Conservation (phyloP, 2,113 vertebrate genomes). For the Zosterops borbonicus region DNA sequence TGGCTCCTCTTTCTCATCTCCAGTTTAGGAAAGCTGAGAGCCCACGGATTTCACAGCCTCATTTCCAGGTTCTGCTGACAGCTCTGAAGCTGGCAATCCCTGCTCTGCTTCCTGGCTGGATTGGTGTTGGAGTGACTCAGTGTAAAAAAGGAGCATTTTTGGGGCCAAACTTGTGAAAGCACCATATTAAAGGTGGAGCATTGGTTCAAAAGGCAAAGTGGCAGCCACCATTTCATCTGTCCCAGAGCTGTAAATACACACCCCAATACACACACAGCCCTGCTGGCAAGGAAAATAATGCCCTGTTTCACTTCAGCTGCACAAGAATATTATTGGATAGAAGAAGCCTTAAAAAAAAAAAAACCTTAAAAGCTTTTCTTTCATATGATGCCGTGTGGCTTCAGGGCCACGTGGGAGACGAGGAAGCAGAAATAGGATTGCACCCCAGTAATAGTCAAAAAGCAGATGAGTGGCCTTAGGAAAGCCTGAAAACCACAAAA, state of each 20-base stretch:
- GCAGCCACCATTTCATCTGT: background rate
- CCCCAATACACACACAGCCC: background rate
- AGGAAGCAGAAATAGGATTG: slow-evolving; percentile 13
- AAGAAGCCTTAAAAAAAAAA: background rate
- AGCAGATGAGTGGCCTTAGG: background rate
- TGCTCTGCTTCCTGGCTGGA: background rate
- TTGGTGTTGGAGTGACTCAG: background rate
- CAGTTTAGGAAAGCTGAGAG: background rate
- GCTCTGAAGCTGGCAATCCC: background rate
- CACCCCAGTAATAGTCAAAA: background rate
- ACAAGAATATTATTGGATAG: background rate
- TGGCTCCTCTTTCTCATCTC: background rate
- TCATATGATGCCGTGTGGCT: background rate
- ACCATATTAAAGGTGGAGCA: background rate
- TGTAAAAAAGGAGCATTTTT: background rate
- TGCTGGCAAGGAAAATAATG: background rate
- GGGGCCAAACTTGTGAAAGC: background rate
- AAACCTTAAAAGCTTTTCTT: background rate
- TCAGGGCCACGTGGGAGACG: background rate
- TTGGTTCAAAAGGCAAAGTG: background rate
- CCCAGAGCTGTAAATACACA: background rate
- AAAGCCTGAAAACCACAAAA: background rate
- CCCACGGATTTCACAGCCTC: background rate
- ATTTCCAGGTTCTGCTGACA: background rate
- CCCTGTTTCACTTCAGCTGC: background rate